A percentile compares a stretch with the other conserved stretches of the same genome.
Conservation (phyloP, 2,797 vertebrate species). For the Parauchenoglanis ngamensis region DNA sequence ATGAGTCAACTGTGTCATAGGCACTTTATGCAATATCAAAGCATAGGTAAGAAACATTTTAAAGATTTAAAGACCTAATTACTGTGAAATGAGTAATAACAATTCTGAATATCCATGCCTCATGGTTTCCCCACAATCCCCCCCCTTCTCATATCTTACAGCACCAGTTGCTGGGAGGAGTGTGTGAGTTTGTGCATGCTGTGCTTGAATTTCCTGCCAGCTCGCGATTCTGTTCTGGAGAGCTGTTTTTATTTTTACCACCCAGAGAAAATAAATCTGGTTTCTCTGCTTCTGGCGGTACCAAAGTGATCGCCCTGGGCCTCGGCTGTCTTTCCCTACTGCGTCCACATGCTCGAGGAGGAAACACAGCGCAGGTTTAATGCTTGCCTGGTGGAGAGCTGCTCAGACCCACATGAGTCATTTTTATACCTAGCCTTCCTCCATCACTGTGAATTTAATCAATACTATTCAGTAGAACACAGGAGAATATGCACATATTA, state of each 20-base stretch:
- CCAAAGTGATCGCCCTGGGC: constrained; percentile 27
- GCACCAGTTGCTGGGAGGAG: constrained; percentile 32
- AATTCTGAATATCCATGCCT: not conserved
- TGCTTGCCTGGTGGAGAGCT: constrained; percentile 40
- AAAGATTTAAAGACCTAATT: not conserved
- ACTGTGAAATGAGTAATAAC: not conserved
- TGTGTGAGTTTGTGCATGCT: constrained; percentile 20
- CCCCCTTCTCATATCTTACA: not conserved
- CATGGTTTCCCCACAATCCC: not conserved
- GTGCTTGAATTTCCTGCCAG: constrained; percentile 27
- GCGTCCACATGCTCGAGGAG: constrained; percentile 33
- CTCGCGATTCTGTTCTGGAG: constrained; percentile 33
- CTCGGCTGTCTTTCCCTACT: constrained; percentile 39
- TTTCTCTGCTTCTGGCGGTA: constrained; percentile 27
- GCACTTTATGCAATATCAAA: not conserved
- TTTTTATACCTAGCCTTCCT: not conserved
- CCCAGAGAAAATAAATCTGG: constrained; percentile 47
- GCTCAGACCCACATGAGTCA: constrained; percentile 15
- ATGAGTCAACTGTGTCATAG: not conserved
- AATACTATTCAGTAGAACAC: not conserved
- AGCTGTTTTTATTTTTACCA: constrained; percentile 45
- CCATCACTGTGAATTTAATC: constrained; percentile 1
- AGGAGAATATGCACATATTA: not conserved
- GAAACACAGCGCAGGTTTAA: constrained; percentile 40
- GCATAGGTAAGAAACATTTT: not conserved